Evolutionary conservation across 1,140 invertebrate species (phyloP).

Genomic region (Caenorhabditis briggsae): DNA sequence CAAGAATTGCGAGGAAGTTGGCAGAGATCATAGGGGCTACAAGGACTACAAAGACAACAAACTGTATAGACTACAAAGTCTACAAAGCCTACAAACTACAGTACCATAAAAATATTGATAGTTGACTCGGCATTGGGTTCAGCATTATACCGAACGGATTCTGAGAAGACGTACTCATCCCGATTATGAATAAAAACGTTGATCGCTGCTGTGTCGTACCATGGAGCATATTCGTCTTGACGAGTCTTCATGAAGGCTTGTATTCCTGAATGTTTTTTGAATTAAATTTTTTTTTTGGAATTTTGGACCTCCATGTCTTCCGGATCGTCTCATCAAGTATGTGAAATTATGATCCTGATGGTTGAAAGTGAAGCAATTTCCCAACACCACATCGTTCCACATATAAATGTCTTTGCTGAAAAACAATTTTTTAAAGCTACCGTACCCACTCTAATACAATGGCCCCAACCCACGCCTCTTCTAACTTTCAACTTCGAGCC

Average conservation of each 20-base stretch:
- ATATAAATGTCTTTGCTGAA: constrained; percentile 51
- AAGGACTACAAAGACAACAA: too few species aligned
- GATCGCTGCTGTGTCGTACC: constrained; percentile 65
- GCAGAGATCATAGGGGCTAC: too few species aligned
- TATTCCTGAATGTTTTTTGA: constrained; percentile 53
- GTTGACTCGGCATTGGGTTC: constrained; percentile 38
- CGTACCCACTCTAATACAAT: too few species aligned
- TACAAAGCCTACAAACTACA: not conserved
- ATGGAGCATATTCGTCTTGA: constrained; percentile 64
- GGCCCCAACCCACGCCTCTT: too few species aligned
- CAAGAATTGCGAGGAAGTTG: too few species aligned
- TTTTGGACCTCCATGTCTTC: not conserved
- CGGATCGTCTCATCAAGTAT: not conserved
- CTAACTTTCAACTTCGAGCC: too few species aligned
- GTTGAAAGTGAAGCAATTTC: constrained; percentile 69
- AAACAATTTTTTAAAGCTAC: not conserved
- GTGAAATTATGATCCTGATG: constrained; percentile 40
- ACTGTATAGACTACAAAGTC: too few species aligned
- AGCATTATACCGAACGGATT: constrained; percentile 61
- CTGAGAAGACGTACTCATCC: constrained; percentile 59
- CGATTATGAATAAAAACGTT: constrained; percentile 59
- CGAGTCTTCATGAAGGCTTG: constrained; percentile 60
- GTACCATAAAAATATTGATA: constrained; percentile 35
- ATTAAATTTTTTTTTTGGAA: not conserved
- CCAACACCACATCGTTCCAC: constrained; percentile 68